Conservation (phyloP, 2,113 vertebrate genomes). For the Serinus canaria region DNA sequence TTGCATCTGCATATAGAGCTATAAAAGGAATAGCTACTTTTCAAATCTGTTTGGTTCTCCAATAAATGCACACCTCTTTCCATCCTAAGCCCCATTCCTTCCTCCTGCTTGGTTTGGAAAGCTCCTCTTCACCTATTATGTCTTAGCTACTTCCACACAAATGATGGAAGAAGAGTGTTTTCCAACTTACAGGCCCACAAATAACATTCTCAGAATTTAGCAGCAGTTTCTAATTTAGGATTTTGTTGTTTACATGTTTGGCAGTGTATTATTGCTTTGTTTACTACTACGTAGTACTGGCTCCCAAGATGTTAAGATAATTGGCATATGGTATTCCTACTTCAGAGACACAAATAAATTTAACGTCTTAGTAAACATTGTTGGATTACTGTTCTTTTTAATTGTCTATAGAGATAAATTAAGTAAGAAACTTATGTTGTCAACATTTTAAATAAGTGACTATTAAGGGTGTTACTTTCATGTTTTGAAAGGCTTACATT, state of each 20-base stretch:
- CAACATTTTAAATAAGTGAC: not conserved
- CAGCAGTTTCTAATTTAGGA: not conserved
- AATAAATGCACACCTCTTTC: not conserved
- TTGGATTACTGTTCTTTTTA: constrained; percentile 4
- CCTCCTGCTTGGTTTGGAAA: not conserved
- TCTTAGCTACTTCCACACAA: not conserved
- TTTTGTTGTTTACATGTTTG: constrained; percentile 16
- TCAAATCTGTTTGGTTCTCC: not conserved
- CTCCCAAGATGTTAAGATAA: not conserved
- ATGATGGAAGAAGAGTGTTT: not conserved
- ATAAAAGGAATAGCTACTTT: not conserved
- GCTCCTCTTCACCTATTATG: not conserved
- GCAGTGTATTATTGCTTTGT: constrained; percentile 43
- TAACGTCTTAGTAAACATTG: constrained; percentile 17
- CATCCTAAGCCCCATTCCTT: not conserved
- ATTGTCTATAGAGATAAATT: not conserved
- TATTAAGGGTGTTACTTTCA: not conserved
- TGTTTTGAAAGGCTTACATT: not conserved
- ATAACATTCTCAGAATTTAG: not conserved
- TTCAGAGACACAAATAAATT: not conserved
- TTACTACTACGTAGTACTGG: constrained; percentile 11
- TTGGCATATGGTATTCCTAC: not conserved
- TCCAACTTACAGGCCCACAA: not conserved
- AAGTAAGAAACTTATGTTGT: not conserved
- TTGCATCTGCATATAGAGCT: not conserved